phyloP scores from a whole-genome alignment of 2,113 vertebrate species.

The Passerina amoena region DNA sequence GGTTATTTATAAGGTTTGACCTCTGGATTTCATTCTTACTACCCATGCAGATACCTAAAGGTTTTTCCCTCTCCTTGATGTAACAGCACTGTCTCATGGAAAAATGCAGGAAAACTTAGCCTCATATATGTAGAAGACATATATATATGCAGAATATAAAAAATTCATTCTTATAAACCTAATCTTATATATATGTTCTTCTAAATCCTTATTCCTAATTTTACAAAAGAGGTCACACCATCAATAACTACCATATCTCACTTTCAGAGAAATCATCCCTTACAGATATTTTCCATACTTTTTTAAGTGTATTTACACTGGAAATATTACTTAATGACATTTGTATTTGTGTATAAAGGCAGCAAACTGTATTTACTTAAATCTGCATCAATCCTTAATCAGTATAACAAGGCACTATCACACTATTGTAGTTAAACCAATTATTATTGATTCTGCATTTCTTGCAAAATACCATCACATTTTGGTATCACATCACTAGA shows the following conservation, averaged over 20 bases:
- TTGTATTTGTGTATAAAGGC: neutral
- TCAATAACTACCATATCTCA: neutral
- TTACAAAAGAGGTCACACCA: neutral
- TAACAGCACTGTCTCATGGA: neutral
- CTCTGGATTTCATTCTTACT: neutral
- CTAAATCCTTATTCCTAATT: neutral
- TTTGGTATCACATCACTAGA: neutral
- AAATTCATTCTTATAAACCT: neutral
- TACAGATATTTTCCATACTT: neutral
- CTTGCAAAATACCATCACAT: neutral
- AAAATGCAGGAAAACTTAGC: neutral
- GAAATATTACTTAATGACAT: neutral
- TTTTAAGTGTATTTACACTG: neutral
- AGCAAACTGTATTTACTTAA: neutral
- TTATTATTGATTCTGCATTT: neutral
- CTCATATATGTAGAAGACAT: neutral
- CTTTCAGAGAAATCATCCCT: neutral
- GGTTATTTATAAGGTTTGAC: neutral
- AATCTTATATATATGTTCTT: neutral
- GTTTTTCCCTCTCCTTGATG: neutral
- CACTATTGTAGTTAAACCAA: neutral
- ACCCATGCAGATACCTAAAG: neutral
- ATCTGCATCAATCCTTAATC: neutral
- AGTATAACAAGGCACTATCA: neutral
- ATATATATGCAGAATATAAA: neutral